Evolutionary conservation across 35 echinoderm and acorn worm genomes (phyloP).

Genomic region (Holothuria glaberrima): DNA sequence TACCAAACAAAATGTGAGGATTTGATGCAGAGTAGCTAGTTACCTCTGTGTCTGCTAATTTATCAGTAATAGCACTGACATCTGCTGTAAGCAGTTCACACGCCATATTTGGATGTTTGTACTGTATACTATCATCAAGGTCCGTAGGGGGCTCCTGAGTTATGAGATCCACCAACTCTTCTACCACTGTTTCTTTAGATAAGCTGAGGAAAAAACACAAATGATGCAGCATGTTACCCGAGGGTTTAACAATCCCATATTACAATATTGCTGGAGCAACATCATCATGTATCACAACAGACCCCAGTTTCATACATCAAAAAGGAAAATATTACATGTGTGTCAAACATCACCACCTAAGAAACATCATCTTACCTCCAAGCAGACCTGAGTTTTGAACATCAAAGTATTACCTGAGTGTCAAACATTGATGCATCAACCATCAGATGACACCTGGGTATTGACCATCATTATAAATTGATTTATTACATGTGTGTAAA

Average conservation of each 20-base stretch:
- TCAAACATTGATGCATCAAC: no score
- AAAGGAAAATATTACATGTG: not conserved
- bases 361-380: not conserved
- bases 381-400: no score
- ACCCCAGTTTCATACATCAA: no score
- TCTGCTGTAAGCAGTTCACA: constrained; percentile 97
- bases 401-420: no score
- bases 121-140: constrained; percentile 84
- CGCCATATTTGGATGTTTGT: constrained; percentile 97
- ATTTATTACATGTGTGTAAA: no score
- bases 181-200: constrained; percentile 79
- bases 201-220: constrained; percentile 69
- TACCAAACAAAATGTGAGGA: no score
- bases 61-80: constrained; percentile 85
- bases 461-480: no score
- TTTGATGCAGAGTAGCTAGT: not conserved
- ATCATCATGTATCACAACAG: no score
- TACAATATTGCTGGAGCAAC: no score
- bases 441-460: no score
- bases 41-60: constrained; percentile 94
- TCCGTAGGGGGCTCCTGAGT: constrained; percentile 88
- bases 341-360: not conserved
- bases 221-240: no score
- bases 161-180: constrained; percentile 85
- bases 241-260: no score